phyloP scores from a whole-genome alignment of 2,113 vertebrate species.

The Arothron firmamentum region DNA sequence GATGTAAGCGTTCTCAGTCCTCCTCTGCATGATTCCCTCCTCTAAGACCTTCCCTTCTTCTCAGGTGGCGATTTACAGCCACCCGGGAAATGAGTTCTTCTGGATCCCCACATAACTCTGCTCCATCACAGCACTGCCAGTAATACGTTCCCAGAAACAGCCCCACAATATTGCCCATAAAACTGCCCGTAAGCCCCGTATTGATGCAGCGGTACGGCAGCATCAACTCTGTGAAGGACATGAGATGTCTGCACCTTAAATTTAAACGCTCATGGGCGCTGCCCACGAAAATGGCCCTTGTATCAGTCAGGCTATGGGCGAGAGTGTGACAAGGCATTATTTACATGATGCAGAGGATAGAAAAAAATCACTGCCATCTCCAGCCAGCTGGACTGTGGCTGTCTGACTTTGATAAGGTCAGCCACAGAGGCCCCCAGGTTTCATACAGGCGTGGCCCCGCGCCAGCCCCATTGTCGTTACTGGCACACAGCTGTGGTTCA shows the following conservation, averaged over 20 bases:
- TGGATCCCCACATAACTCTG: slow-evolving; percentile 52
- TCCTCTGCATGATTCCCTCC: slow-evolving; percentile 14
- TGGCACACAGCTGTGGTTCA: slow-evolving; percentile 40
- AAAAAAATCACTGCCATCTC: slow-evolving; percentile 13
- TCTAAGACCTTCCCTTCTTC: slow-evolving; percentile 61
- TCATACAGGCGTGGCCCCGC: slow-evolving; percentile 51
- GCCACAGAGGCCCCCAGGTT: slow-evolving; percentile 53
- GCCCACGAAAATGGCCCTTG: slow-evolving; percentile 26
- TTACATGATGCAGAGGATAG: slow-evolving; percentile 18
- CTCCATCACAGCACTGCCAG: slow-evolving; percentile 56
- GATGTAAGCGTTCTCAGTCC: neutral
- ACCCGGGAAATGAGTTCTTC: slow-evolving; percentile 65
- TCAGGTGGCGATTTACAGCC: slow-evolving; percentile 65
- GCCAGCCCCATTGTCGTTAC: slow-evolving; percentile 53
- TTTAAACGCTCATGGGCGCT: slow-evolving; percentile 57
- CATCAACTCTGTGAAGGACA: slow-evolving; percentile 61
- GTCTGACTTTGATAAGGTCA: slow-evolving; percentile 71
- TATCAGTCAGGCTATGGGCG: slow-evolving; percentile 39
- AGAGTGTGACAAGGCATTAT: slow-evolving; percentile 30
- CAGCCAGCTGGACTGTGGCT: slow-evolving; percentile 59
- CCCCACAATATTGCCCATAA: slow-evolving; percentile 65
- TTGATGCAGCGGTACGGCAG: slow-evolving; percentile 47
- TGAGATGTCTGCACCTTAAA: slow-evolving; percentile 50
- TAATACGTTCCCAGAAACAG: slow-evolving; percentile 64
- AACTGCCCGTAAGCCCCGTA: slow-evolving; percentile 57